Evolutionary conservation across 1,140 invertebrate species (phyloP).

Genomic region (Pectinophora gossypiella): DNA sequence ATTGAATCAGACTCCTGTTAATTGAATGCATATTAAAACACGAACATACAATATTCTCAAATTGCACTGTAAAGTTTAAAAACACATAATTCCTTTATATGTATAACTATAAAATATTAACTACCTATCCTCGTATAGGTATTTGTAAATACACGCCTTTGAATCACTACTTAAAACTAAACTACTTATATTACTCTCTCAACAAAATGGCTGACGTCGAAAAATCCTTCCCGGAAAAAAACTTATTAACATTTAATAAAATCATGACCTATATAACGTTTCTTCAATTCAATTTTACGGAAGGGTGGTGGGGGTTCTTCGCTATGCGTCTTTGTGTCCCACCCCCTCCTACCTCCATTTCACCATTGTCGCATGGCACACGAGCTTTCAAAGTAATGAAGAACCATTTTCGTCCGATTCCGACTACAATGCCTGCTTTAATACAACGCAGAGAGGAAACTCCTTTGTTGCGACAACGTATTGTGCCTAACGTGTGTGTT

Average conservation of each 20-base stretch:
- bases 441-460: slow-evolving; percentile 68
- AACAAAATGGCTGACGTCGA: too few species aligned
- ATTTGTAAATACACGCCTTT: too few species aligned
- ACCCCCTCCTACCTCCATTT: slow-evolving; percentile 20
- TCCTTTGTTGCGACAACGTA: slow-evolving; percentile 54
- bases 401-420: slow-evolving; percentile 74
- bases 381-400: slow-evolving; percentile 73
- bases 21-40: too few species aligned
- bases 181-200: too few species aligned
- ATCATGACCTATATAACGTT: slow-evolving; percentile 70
- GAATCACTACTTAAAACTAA: too few species aligned
- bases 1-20: too few species aligned
- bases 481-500: slow-evolving; percentile 59
- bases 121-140: too few species aligned
- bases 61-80: too few species aligned
- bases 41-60: too few species aligned
- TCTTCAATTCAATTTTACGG: slow-evolving; percentile 74
- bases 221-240: slow-evolving; percentile 31
- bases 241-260: slow-evolving; percentile 71
- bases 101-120: too few species aligned
- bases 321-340: slow-evolving; percentile 47
- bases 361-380: slow-evolving; percentile 63
- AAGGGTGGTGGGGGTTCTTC: slow-evolving; percentile 60
- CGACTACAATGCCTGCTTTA: slow-evolving; percentile 62
- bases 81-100: too few species aligned